phyloP scores from a whole-genome alignment of 2,113 vertebrate species.

The Oceanodroma tethys region DNA sequence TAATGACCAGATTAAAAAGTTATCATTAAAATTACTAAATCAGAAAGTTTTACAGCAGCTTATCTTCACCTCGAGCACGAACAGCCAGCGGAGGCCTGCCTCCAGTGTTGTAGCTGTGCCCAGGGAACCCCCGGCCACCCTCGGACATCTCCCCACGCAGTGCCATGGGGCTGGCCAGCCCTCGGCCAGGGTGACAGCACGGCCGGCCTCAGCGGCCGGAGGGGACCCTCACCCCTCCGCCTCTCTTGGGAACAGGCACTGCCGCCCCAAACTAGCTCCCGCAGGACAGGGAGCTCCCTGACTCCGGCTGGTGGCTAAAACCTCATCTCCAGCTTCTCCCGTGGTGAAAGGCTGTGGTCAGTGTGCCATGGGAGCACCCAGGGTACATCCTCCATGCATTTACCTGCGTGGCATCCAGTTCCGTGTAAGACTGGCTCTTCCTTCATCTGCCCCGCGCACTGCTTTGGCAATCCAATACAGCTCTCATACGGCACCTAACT shows the following conservation, averaged over 20 bases:
- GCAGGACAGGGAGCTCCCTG: neutral
- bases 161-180: neutral
- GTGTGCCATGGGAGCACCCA: neutral
- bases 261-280: neutral
- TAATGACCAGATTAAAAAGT: constrained; percentile 67
- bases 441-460: neutral
- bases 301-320: neutral
- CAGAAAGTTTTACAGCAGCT: constrained; percentile 21
- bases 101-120: neutral
- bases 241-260: neutral
- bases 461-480: neutral
- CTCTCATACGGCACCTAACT: neutral
- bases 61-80: neutral
- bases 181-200: rapidly evolving
- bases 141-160: rapidly evolving
- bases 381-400: rapidly evolving
- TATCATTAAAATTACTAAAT: neutral
- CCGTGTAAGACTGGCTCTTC: neutral
- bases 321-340: neutral
- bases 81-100: neutral
- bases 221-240: neutral
- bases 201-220: rapidly evolving
- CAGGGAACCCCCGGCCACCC: neutral
- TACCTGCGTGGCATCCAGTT: rapidly evolving
- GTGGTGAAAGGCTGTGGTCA: neutral